Base-by-base conservation (phyloP, 2,797 vertebrate species). In the Tenualosa ilisha region DNA sequence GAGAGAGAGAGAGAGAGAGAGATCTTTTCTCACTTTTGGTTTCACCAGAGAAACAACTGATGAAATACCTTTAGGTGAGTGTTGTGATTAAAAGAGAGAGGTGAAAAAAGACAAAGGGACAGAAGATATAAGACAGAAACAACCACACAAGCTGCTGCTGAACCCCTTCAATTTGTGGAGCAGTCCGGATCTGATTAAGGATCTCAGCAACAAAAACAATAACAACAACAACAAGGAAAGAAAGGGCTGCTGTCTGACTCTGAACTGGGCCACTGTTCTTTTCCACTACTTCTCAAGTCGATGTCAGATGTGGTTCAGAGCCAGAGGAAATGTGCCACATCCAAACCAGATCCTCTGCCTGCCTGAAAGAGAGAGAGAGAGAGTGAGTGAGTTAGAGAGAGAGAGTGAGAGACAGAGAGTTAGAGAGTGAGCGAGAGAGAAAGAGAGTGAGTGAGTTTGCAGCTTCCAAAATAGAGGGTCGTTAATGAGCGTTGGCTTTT, bases 251-350 rank as follows among this genome's bases (percentile, higher is more conserved):
- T 17, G 37, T 43, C 51, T 46, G 65, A 65, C 84, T 84, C 83
- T 85, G 37, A 85, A 65, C 22, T 9, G 26, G 82, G 68, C 84
- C 40, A 26, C 49, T 63, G 63, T 83, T 53, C 1, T 59, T 20
- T 43, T 24, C 46, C 17, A 56, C 82, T 37, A 40, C 8, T 2
- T 79, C 26, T 82, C 31, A 81, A 26, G 17, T 46, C 37, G 17
- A 40, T 20, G 72, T 46, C 37, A 79, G 37, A 79, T 79, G 40
- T 79, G 37, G 40, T 3, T 2, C 0, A 15, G 26, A 37, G 13
- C 26, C 13, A 26, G 63, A 9, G 11, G 24, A 68, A 11, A 37
- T 68, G 63, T 31, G 24, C 17, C 72, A 46, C 37, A 79, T 46
- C 37, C 40, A 7, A 6, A 37, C 31, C 65, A 17, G 63, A 65